Conservation (phyloP, 2,888 invertebrate genomes). For the Tillus elongatus region DNA sequence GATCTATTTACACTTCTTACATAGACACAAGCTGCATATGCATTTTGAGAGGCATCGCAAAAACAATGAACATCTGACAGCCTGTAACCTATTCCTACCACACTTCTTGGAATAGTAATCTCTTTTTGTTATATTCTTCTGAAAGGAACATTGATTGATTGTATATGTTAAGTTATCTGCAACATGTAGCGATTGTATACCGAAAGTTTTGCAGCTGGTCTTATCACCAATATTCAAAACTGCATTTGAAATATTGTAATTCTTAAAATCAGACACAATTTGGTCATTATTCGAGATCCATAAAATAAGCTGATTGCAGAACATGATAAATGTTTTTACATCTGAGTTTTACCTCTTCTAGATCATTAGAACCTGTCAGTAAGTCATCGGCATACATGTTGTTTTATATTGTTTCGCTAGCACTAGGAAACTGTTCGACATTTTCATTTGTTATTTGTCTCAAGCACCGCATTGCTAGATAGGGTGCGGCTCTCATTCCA, state of each 20-base stretch:
- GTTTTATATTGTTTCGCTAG: constrained; percentile 3
- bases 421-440: background rate
- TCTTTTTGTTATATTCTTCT: background rate
- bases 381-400: constrained; percentile 12
- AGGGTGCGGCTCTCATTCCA: constrained; percentile 10
- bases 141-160: background rate
- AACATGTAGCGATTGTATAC: background rate
- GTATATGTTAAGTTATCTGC: background rate
- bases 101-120: background rate
- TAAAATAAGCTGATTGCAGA: background rate
- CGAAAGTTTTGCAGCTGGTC: background rate
- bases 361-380: constrained; percentile 5
- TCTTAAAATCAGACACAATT: background rate
- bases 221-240: constrained; percentile 1
- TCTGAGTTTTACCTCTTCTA: background rate
- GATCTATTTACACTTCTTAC: background rate
- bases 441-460: constrained; percentile 5
- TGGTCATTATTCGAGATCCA: constrained; percentile 2
- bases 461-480: no score
- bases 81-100: background rate
- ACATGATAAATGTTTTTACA: background rate
- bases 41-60: background rate
- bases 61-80: constrained; percentile 1
- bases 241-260: background rate
- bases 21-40: no score